Base-by-base conservation (phyloP, 2,113 vertebrate genomes). In the Bucco capensis region DNA sequence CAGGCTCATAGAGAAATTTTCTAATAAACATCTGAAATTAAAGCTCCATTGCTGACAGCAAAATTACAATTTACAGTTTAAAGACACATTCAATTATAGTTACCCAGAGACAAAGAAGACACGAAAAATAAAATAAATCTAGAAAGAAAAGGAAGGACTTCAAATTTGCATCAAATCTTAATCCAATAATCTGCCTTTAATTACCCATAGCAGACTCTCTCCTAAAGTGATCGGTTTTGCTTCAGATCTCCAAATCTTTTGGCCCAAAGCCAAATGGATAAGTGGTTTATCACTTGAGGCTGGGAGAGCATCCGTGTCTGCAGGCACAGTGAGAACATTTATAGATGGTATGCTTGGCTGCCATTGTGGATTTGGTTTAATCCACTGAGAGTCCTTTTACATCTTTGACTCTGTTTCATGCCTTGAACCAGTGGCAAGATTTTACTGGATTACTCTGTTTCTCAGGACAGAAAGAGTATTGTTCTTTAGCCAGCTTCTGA, bases 171-270 rank as follows among this genome's bases (percentile, higher is more conserved):
- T 96, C 85, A 88, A 94, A 95, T 94, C 86, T 93, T 96, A 96
- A 97, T 96, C 93, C 94, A 95, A 83, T 96, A 94, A 97, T 96
- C 96, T 95, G 79, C 58, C 92, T 94, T 94, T 96, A 97, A 97
- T 97, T 94, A 92, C 61, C 73, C 80, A 77, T 85, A 86, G 88
- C 94, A 91, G n/a, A 58, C 90, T 90, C 79, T 69, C 86, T 93
- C 83, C 89, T 91, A 86, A 84, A 93, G 91, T 96, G 96, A 96
- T 95, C 81, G 4, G 93, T 95, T 96, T 93, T 92, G 83, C 85
- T 92, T 97, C 94, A 94, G 91, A 92, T 95, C 96, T 83, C 87
- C 78, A 65, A 94, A 88, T 90, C 83, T 92, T 96, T 91, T 96
- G 94, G 91, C 64, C 47, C 64, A 91, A 93, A 95, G 95, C 91